Evolutionary conservation across 2,797 vertebrate species (phyloP), one percentile per base, ranked within the genome.

Genomic region (Sardinella longiceps): DNA sequence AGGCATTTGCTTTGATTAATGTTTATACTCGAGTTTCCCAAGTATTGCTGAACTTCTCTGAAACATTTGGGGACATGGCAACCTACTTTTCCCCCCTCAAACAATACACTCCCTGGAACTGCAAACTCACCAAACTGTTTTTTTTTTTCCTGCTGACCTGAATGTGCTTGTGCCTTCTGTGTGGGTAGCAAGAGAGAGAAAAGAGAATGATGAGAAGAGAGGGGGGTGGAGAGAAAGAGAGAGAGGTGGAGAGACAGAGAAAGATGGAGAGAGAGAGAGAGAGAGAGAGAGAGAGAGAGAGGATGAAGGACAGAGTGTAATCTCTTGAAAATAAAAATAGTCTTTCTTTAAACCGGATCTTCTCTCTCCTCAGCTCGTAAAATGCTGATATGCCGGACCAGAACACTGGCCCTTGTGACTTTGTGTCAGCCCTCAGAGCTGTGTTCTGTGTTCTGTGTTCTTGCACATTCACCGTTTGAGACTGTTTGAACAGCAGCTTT

Each of bases 21-120:
- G 70, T 39, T 70, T 7, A 70, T 33, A 5, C 30, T 3, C 28
- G 33, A 53, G 51, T 53, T 70, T 77, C 33, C 20, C 37, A 23
- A 77, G 37, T 43, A 77, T 20, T 33, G 70, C 70, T 33, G 33
- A 77, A 23, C 18, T 23, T 77, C 70, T 77, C 37, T 43, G 37
- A 43, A 77, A 81, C 15, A 11, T 87, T 56, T 83, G 23, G 25
- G 87, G 84, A 89, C 60, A 82, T 70, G 53, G 81, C 81, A 85
- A 80, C 84, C 82, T 87, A 84, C 80, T 87, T 87, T 23, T 45
- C 25, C 11, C 25, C 46, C 51, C 81, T 88, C 58, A 85, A 58
- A 30, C 83, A 83, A 46, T 58, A 80, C 81, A 87, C 66, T 80
- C 23, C 80, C 81, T 80, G 80, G 84, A 80, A 77, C 70, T 77